phyloP scores from a whole-genome alignment of 2,113 vertebrate genomes.

The Macaca nemestrina region DNA sequence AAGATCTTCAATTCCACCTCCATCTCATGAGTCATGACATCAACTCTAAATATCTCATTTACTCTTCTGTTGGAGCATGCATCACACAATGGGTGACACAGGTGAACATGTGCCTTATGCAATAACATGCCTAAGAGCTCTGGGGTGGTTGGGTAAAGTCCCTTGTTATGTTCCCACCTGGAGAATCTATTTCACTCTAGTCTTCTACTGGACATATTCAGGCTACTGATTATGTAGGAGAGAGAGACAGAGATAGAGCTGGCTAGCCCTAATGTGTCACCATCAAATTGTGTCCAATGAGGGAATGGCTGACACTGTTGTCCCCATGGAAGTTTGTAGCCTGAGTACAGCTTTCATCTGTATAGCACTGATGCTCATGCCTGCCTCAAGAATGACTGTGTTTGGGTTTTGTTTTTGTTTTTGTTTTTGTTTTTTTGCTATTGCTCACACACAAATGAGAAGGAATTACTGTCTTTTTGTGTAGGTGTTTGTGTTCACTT shows the following conservation, averaged over 20 bases:
- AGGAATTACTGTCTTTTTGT: too few relatives aligned
- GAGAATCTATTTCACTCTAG: background rate
- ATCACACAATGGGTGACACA: background rate
- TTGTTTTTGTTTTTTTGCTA: too few relatives aligned
- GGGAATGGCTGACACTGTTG: fast-evolving
- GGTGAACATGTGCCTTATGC: background rate
- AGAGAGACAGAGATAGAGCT: background rate
- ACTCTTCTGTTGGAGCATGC: background rate
- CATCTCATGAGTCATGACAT: background rate
- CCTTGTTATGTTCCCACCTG: background rate
- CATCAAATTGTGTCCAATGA: background rate
- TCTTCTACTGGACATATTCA: background rate
- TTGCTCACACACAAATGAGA: too few relatives aligned
- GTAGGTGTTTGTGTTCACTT: background rate
- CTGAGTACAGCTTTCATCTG: background rate
- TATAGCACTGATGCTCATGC: fast-evolving
- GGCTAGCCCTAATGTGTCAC: background rate
- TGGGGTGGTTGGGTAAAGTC: background rate
- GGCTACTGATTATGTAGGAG: background rate
- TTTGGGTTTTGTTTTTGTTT: background rate
- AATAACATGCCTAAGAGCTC: background rate
- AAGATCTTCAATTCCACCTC: background rate
- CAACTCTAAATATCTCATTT: background rate
- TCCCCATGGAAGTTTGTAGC: background rate
- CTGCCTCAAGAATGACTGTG: background rate